These are phyloP conservation scores for Napeogenes sylphis DNA, from an alignment of 2,888 invertebrate genomes.

Conservation along the genomic window DNA sequence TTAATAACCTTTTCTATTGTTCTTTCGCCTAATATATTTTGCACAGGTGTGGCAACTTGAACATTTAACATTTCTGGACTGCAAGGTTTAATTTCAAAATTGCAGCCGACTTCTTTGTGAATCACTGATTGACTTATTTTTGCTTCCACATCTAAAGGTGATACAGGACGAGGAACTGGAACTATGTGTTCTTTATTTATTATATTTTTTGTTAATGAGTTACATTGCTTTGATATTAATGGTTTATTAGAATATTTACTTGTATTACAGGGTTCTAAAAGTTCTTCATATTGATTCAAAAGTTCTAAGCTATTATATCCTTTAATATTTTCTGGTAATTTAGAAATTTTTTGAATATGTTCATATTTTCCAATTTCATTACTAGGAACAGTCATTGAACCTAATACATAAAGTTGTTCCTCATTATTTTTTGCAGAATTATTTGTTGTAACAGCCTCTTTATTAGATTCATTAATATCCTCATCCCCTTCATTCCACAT, in stretches of 20 bases:
- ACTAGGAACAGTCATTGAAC: constrained; percentile 67
- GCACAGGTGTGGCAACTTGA: constrained; percentile 61
- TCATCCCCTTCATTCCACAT: constrained; percentile 77
- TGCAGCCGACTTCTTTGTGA: constrained; percentile 75
- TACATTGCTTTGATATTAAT: constrained; percentile 35
- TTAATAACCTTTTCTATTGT: constrained; percentile 69
- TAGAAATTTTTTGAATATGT: constrained; percentile 73
- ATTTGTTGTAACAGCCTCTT: constrained; percentile 42
- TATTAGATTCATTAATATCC: constrained; percentile 52
- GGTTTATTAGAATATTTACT: constrained; percentile 38
- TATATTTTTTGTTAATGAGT: constrained; percentile 18
- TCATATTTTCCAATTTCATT: constrained; percentile 73
- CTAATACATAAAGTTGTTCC: constrained; percentile 71
- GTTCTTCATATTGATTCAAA: constrained; percentile 70
- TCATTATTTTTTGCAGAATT: constrained; percentile 46
- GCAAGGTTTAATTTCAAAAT: constrained; percentile 74
- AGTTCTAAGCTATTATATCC: constrained; percentile 70
- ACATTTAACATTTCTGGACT: constrained; percentile 73
- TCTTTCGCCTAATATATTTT: constrained; percentile 60
- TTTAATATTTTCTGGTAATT: constrained; percentile 73
- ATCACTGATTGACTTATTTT: constrained; percentile 76
- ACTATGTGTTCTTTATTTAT: constrained; percentile 17
- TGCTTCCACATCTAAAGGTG: constrained; percentile 72
- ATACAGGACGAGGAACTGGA: constrained; percentile 53
- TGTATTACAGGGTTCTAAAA: constrained; percentile 61